Conservation (phyloP, 1,140 invertebrate genomes). For the Araneus ventricosus region DNA sequence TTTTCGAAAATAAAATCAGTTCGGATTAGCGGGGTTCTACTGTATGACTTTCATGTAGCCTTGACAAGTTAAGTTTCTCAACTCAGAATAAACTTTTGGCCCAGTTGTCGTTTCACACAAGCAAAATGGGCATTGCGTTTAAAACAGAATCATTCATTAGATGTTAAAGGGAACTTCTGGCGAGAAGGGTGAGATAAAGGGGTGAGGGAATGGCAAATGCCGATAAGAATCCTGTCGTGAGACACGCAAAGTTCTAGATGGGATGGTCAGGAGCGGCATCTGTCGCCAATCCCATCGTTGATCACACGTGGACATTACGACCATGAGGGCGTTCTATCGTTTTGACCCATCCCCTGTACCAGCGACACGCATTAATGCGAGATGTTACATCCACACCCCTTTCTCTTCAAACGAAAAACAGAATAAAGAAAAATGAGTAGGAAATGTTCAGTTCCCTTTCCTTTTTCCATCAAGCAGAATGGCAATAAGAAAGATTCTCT, state of each 20-base stretch:
- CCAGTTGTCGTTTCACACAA: too few species aligned
- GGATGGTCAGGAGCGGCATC: constrained; percentile 63
- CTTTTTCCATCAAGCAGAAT: not conserved
- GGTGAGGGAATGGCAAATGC: constrained; percentile 7
- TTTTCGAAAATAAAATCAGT: too few species aligned
- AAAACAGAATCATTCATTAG: constrained; percentile 38
- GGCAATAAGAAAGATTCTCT: too few species aligned
- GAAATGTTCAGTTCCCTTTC: constrained; percentile 2
- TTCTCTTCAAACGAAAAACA: constrained; percentile 14
- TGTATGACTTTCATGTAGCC: too few species aligned
- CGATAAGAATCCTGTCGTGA: constrained; percentile 41
- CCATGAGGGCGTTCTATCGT: constrained; percentile 64
- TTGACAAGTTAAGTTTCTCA: too few species aligned
- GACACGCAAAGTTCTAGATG: constrained; percentile 34
- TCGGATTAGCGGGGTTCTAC: too few species aligned
- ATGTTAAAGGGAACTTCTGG: constrained; percentile 42
- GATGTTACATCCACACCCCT: constrained; percentile 69
- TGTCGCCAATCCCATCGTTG: constrained; percentile 70
- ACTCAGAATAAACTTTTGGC: too few species aligned
- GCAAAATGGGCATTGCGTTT: too few species aligned
- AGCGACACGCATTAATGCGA: constrained; percentile 71
- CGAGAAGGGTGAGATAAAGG: not conserved
- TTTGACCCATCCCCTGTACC: constrained; percentile 57
- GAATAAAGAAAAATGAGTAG: constrained; percentile 4
- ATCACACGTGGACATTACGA: constrained; percentile 73